Evolutionary conservation across 2,797 vertebrate genomes (phyloP), one percentile per base, ranked within the genome.

Genomic region (Jordanella pulchra): DNA sequence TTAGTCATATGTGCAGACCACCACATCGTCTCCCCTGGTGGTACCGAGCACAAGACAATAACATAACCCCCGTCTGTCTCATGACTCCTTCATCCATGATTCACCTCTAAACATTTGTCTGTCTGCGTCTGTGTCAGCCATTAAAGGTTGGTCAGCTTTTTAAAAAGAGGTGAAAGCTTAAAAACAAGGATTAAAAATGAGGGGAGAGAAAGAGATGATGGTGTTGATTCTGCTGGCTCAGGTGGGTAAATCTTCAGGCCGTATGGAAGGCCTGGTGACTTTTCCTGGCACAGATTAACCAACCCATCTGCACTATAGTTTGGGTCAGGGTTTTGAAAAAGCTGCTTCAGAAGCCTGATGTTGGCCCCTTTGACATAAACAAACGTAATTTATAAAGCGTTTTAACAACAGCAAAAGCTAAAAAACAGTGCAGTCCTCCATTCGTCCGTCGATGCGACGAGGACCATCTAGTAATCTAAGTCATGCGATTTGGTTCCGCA

Each of bases 1-100:
- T 70, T 13, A 60, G 72, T 82, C 83, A 85, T 82, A 81, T 4
- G 69, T 68, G 75, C 66, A 72, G 91, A 93, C 91, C 90, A 92
- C 90, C 92, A 51, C 75, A 72, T 82, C 78, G 84, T 78, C 91
- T 85, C 27, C 88, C 67, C 82, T 78, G 90, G 91, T 86, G 91
- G 89, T 84, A 83, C 71, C 0, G 60, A 77, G 67, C 61, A 12
- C 25, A 87, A 89, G 88, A 91, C 90, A 92, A 89, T 91, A 92
- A 91, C 89, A 92, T 12, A 82, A 79, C 69, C 81, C 77, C 79
- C 66, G 56, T 83, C 84, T 90, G 88, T 84, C 77, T 90, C 89
- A 85, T 2, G 18, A 53, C 71, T 70, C 78, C 53, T 44, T 83
- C 83, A 67, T 60, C 86, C 85, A 15, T 53, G 78, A 71, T 56